phyloP scores from a whole-genome alignment of 2,113 vertebrate species.

The Pitta sordida region DNA sequence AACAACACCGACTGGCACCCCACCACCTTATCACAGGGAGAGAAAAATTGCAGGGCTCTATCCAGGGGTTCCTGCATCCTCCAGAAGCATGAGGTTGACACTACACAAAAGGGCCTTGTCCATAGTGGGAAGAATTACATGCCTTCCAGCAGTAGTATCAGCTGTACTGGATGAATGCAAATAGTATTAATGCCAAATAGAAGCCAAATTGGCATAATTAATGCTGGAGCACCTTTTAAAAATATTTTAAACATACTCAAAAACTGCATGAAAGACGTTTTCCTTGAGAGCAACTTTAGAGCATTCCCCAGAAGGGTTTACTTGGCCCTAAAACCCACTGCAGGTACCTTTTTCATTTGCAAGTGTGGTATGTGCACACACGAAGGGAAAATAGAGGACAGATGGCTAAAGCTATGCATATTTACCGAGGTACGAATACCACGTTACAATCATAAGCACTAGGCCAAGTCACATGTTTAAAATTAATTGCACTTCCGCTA shows the following conservation, averaged over 20 bases:
- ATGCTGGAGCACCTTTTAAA: neutral
- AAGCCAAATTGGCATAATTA: neutral
- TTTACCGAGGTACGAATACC: neutral
- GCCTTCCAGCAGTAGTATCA: neutral
- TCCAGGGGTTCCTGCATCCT: neutral
- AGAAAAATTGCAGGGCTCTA: neutral
- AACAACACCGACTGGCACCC: neutral
- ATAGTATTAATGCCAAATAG: neutral
- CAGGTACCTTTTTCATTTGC: neutral
- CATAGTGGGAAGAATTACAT: neutral
- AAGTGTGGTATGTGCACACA: neutral
- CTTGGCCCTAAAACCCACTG: neutral
- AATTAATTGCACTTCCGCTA: conserved; percentile 37
- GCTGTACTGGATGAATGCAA: neutral
- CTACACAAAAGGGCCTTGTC: conserved; percentile 10
- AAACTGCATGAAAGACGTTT: neutral
- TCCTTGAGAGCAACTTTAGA: neutral
- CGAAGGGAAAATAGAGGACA: neutral
- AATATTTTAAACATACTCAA: neutral
- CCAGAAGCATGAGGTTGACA: neutral
- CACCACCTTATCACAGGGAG: neutral
- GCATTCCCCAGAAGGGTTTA: neutral
- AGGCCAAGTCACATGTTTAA: conserved; percentile 28
- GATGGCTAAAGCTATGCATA: conserved; percentile 5
- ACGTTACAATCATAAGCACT: neutral